Evolutionary conservation across 37 sponge, comb jelly and placozoan species (phyloP).

Genomic region (Sycon ciliatum): DNA sequence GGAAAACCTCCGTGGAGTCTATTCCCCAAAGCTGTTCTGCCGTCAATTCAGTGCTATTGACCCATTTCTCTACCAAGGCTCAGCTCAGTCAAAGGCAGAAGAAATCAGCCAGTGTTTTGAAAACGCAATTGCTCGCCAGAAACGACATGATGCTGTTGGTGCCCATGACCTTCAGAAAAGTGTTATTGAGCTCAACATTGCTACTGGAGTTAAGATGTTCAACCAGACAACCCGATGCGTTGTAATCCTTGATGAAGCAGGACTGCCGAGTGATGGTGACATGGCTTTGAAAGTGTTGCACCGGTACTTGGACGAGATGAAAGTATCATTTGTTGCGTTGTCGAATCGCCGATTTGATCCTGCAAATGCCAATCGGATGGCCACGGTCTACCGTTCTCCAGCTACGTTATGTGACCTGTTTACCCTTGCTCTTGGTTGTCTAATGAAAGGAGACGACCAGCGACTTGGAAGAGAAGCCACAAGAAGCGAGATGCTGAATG

Average conservation of each 20-base stretch:
- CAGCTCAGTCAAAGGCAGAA: not conserved
- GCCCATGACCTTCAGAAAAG: no score
- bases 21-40: not conserved
- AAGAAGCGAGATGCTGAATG: no score
- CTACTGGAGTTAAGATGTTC: no score
- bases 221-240: not conserved
- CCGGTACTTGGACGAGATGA: not conserved
- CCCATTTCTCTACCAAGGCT: not conserved
- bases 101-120: not conserved
- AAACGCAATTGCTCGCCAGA: not conserved
- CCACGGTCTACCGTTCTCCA: not conserved
- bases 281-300: not conserved
- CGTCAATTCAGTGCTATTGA: not conserved
- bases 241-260: not conserved
- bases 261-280: not conserved
- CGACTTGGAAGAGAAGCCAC: not conserved
- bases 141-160: not conserved
- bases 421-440: not conserved
- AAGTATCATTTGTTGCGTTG: not conserved
- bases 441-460: no score
- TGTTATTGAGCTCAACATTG: no score
- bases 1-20: not conserved
- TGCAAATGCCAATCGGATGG: conserved; percentile 12
- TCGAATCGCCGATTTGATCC: conserved; percentile 15
- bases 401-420: not conserved